Percentiles rank a stretch among this genome's conserved stretches.
These are phyloP conservation scores for Hyles vespertilio DNA, from an alignment of 1,140 invertebrate genomes.

Conservation along the genomic window DNA sequence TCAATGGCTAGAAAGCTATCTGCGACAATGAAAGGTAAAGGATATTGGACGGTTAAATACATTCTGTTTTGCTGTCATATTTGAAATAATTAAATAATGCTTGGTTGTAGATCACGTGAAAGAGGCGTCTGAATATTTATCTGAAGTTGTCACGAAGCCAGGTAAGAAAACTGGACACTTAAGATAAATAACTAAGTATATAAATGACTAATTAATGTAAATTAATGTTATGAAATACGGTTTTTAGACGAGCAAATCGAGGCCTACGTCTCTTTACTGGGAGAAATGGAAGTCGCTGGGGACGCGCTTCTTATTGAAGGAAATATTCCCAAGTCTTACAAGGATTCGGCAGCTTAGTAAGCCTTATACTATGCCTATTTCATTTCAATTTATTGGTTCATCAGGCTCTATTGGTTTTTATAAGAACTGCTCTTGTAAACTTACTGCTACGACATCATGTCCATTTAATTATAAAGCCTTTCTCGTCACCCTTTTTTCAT, in stretches of 20 bases:
- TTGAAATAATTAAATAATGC: background rate
- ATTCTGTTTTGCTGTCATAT: background rate
- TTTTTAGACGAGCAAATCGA: constrained; percentile 51
- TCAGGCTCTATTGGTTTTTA: too few relatives aligned
- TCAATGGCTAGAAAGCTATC: constrained; percentile 50
- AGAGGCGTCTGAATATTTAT: constrained; percentile 44
- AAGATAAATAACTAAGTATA: too few relatives aligned
- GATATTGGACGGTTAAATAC: background rate
- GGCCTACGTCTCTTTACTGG: constrained; percentile 50
- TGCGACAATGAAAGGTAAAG: constrained; percentile 48
- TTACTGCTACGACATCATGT: too few relatives aligned
- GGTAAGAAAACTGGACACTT: constrained; percentile 21
- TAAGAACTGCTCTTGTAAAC: too few relatives aligned
- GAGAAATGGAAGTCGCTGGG: constrained; percentile 53
- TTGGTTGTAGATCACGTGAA: constrained; percentile 46
- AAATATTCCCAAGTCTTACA: constrained; percentile 50
- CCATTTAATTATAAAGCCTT: too few relatives aligned
- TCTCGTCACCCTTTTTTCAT: too few relatives aligned
- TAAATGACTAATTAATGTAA: too few relatives aligned
- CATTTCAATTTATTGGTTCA: too few relatives aligned
- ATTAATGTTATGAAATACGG: too few relatives aligned
- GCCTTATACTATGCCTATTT: too few relatives aligned
- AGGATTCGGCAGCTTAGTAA: constrained; percentile 50
- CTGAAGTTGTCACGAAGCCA: constrained; percentile 46
- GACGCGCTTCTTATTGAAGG: constrained; percentile 45